phyloP scores from a whole-genome alignment of 2,113 vertebrate genomes.

The Australoheros scitulus region DNA sequence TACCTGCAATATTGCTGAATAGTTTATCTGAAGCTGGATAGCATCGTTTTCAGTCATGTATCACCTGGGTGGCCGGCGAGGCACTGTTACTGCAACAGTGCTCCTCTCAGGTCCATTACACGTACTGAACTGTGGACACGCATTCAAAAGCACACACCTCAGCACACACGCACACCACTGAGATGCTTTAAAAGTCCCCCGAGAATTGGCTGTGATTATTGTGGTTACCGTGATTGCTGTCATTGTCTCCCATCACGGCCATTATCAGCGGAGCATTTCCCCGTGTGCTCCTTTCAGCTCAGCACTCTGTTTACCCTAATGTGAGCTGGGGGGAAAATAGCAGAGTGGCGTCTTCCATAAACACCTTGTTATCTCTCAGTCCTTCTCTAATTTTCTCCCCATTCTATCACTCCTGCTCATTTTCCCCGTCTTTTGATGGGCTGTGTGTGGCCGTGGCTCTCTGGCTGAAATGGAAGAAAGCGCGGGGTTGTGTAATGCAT shows the following conservation, averaged over 20 bases:
- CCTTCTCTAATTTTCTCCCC: constrained; percentile 72
- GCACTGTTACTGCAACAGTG: constrained; percentile 19
- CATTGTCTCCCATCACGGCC: constrained; percentile 74
- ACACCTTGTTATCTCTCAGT: constrained; percentile 77
- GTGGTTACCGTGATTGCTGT: constrained; percentile 76
- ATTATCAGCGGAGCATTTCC: constrained; percentile 70
- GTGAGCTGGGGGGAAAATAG: constrained; percentile 63
- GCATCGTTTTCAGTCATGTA: constrained; percentile 5
- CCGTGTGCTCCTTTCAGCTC: constrained; percentile 59
- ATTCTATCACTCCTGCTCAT: constrained; percentile 62
- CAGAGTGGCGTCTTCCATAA: constrained; percentile 66
- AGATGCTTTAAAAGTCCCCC: constrained; percentile 58
- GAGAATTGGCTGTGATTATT: constrained; percentile 72
- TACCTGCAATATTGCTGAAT: background rate
- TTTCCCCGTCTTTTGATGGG: constrained; percentile 24
- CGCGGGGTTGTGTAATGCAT: background rate
- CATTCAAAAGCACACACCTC: constrained; percentile 12
- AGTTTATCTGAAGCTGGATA: background rate
- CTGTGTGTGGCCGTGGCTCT: background rate
- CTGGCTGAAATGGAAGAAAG: constrained; percentile 15
- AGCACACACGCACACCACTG: background rate
- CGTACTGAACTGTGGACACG: background rate
- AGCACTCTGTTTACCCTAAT: constrained; percentile 75
- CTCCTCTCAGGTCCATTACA: constrained; percentile 23
- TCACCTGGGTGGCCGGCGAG: background rate